Evolutionary conservation across 2,797 vertebrate genomes (phyloP).

Genomic region (Lutjanus argentimaculatus): DNA sequence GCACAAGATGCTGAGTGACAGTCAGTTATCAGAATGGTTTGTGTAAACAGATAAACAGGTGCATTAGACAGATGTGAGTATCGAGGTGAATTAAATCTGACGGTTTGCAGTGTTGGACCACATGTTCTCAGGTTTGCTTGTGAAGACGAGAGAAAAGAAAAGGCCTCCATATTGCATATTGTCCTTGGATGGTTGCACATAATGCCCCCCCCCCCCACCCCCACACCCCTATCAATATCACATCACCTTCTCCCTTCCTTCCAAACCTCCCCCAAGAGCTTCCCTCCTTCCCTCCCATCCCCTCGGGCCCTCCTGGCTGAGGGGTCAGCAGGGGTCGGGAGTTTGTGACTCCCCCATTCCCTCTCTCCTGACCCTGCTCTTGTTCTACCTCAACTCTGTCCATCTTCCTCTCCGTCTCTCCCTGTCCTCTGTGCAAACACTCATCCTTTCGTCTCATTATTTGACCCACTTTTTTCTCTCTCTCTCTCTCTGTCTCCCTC

Average conservation of each 20-base stretch:
- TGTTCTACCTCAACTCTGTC: conserved; percentile 19
- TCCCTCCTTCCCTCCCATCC: conserved; percentile 25
- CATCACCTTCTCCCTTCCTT: conserved; percentile 39
- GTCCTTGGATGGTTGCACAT: conserved; percentile 37
- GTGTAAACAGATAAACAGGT: conserved; percentile 17
- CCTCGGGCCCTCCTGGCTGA: conserved; percentile 30
- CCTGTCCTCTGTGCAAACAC: conserved; percentile 35
- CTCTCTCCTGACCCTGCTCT: conserved; percentile 39
- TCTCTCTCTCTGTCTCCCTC: conserved; percentile 1
- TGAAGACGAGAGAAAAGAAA: conserved; percentile 8
- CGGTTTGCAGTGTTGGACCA: not conserved
- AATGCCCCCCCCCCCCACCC: conserved; percentile 14
- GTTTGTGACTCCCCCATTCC: conserved; percentile 45
- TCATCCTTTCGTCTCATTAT: conserved; percentile 64
- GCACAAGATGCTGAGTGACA: conserved; percentile 23
- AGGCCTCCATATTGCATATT: conserved; percentile 35
- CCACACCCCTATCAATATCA: conserved; percentile 58
- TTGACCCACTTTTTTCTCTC: conserved; percentile 73
- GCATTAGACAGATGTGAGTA: not conserved
- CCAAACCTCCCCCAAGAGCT: conserved; percentile 47
- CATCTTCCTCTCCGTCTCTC: conserved; percentile 27
- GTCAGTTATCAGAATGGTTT: not conserved
- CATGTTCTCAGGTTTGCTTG: not conserved
- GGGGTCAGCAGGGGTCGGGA: conserved; percentile 69
- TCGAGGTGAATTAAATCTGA: conserved; percentile 12